These are phyloP conservation scores for Chrysogorgia sp. DNA, from an alignment of 92 coral and sea anemone species.

Conservation along the genomic window DNA sequence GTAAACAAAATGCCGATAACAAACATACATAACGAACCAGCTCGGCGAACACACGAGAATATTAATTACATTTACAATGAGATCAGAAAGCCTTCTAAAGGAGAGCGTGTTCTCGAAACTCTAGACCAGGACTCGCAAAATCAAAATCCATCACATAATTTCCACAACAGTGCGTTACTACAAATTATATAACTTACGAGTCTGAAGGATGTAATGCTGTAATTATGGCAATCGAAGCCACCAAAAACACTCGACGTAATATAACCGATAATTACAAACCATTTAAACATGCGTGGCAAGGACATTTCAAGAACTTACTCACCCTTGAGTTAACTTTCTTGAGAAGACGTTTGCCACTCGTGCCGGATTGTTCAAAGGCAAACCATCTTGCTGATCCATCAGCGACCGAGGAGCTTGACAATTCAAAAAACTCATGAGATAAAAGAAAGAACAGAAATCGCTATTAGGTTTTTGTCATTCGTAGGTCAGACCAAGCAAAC, in stretches of 20 bases:
- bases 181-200: background rate
- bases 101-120: too few relatives aligned
- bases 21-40: too few relatives aligned
- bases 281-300: background rate
- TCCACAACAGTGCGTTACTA: background rate
- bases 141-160: background rate
- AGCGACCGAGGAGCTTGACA: conserved; percentile 38
- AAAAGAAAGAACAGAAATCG: conserved; percentile 24
- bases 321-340: conserved; percentile 37
- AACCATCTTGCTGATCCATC: conserved; percentile 46
- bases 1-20: too few relatives aligned
- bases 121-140: too few relatives aligned
- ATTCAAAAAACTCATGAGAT: conserved; percentile 41
- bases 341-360: conserved; percentile 42
- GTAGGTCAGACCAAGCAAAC: background rate
- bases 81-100: too few relatives aligned
- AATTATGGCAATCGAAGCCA: background rate
- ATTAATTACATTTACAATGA: too few relatives aligned
- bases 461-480: conserved; percentile 16
- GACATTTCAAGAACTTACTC: background rate
- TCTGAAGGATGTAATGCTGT: too few relatives aligned
- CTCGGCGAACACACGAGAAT: too few relatives aligned
- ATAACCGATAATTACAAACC: background rate
- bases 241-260: background rate
- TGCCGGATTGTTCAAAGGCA: conserved; percentile 45